Evolutionary conservation across 1,140 invertebrate genomes (phyloP).

Genomic region (Muscidifurax raptorellus): DNA sequence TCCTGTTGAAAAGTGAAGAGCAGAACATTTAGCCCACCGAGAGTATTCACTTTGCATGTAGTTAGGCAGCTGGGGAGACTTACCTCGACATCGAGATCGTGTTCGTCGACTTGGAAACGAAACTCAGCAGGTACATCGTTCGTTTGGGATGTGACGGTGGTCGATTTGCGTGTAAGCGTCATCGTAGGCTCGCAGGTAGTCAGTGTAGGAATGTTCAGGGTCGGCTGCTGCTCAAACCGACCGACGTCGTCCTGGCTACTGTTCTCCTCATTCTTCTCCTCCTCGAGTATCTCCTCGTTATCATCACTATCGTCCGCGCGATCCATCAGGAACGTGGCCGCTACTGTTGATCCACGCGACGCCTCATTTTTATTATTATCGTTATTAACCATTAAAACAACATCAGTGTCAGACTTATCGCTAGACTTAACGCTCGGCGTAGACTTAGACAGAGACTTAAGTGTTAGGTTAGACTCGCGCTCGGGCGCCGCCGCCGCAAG

Average conservation of each 20-base stretch:
- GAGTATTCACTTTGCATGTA: not conserved
- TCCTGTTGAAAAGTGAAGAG: not conserved
- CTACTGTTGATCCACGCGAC: not conserved
- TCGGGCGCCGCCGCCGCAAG: slow-evolving; percentile 60
- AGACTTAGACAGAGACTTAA: slow-evolving; percentile 68
- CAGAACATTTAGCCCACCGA: not conserved
- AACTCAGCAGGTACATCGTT: slow-evolving; percentile 72
- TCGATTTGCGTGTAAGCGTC: slow-evolving; percentile 75
- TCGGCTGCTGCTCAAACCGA: slow-evolving; percentile 41
- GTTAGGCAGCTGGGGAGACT: not conserved
- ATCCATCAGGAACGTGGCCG: not conserved
- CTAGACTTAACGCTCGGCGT: slow-evolving; percentile 70
- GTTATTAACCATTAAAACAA: slow-evolving; percentile 50
- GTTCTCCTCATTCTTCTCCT: slow-evolving; percentile 10
- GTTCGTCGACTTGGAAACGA: slow-evolving; percentile 50
- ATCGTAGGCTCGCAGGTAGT: slow-evolving; percentile 71
- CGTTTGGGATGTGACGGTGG: slow-evolving; percentile 74
- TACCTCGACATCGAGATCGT: slow-evolving; percentile 50
- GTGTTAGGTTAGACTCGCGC: slow-evolving; percentile 66
- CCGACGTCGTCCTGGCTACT: slow-evolving; percentile 30
- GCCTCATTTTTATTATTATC: slow-evolving; percentile 39
- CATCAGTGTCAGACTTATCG: slow-evolving; percentile 68
- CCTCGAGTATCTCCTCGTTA: not conserved
- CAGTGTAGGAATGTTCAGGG: slow-evolving; percentile 70
- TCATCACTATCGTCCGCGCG: not conserved